Evolutionary conservation across 2,797 vertebrate genomes (phyloP), one percentile per base, ranked within the genome.

Genomic region (Chanos chanos): DNA sequence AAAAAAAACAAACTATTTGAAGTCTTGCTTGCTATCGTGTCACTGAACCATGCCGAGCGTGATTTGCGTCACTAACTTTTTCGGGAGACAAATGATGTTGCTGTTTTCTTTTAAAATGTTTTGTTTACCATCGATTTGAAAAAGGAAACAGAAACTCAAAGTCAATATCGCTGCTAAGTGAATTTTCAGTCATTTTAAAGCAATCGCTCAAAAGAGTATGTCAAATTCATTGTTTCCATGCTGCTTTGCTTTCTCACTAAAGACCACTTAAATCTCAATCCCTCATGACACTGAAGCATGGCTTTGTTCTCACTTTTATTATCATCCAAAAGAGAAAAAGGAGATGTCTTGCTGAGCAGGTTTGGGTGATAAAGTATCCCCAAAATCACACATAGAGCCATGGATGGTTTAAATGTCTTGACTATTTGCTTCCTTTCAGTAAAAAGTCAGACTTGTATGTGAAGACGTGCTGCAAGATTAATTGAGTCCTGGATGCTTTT

Each of bases 401-500:
- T 77, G 71, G 86, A 86, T 84, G 84, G 74, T 81, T 81, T 80
- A 83, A 89, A 87, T 1, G 45, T 85, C 83, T 81, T 74, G 71
- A 44, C 74, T 88, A 79, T 90, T 90, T 90, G 78, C 86, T 84
- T 76, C 80, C 83, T 83, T 82, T 86, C 76, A 81, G 79, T 77
- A 81, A 62, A 68, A 69, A 83, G 83, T 81, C 79, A 61, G 77
- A 85, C 85, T 78, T 63, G 19, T 83, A 80, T 66, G 75, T 64
- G 67, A 70, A 1, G 25, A 50, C 71, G 72, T 74, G 72, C 39
- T 19, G 51, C 57, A 84, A 90, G 91, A 92, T 92, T 89, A 91
- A 93, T 90, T 81, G 89, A 90, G 86, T 77, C 66, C 66, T 73
- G 80, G 73, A 74, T 89, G 84, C 68, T 87, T 92, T 84, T 79